Evolutionary conservation across 1,140 invertebrate genomes (phyloP), one percentile per base, ranked within the genome.

Genomic region (Leptinotarsa lineolata): DNA sequence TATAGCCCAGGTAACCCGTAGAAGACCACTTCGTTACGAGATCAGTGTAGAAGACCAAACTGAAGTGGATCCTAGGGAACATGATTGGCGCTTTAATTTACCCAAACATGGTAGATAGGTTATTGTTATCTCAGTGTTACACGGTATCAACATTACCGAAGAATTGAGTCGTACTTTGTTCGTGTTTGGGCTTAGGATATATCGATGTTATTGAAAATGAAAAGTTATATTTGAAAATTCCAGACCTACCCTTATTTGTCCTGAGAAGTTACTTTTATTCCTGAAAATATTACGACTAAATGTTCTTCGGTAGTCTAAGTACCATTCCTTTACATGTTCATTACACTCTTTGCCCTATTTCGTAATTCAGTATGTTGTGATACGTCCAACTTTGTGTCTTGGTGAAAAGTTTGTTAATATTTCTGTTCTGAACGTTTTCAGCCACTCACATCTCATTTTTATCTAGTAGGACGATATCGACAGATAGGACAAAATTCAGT

Each of bases 11-110:
- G 75, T 78, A 58, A 72, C 75, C 76, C 82, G 80, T 78, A 82
- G 84, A 80, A 84, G 83, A 48, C 82, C 83, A 39, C 83, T 86
- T 71, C 83, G 83, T 68, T 85, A 86, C 82, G 86, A 87, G 79
- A 87, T 88, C 82, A 87, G 86, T 83, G 80, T 88, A 76, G 87
- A 88, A 78, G 87, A 87, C 79, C 85, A 88, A 78, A 84, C 84
- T 30, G 87, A 88, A 80, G 85, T 86, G 80, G 86, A 87, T 81
- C 85, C 84, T 65, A 83, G 84, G 69, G 87, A 88, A 83, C 87
- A 88, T 79, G 87, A 88, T 81, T 88, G 87, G 87, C 83, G 86
- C 67, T 87, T 87, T 84, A 83, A 86, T 77, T 82, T 87, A 77
- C 81, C 81, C 68, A 76, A 76, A 81, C 78, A 84, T 84, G 83